A percentile compares a stretch with the other conserved stretches of the same genome.
Evolutionary conservation across 2,113 vertebrate species (phyloP).

Genomic region (Chinchilla lanigera): DNA sequence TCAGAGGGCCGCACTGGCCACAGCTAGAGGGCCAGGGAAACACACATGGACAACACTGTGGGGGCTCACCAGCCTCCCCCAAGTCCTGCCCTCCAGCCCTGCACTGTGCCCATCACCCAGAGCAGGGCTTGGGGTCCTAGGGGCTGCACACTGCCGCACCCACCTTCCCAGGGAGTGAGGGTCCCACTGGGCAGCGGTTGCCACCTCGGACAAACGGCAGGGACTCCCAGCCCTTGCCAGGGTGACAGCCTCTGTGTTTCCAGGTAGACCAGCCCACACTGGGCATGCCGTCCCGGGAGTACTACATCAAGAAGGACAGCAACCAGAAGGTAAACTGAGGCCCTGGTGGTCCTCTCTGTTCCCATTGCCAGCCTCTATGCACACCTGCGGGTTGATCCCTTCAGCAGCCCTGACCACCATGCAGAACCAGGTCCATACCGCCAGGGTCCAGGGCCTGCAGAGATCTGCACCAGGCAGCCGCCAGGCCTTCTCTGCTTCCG

Average conservation of each 20-base stretch:
- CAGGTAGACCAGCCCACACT: slow-evolving; percentile 97
- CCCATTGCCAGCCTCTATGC: not conserved
- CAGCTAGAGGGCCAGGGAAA: not conserved
- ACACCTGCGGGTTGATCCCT: not conserved
- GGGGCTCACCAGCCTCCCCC: not conserved
- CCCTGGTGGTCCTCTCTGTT: not conserved
- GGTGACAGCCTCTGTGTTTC: slow-evolving; percentile 43
- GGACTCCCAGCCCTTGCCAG: rapidly evolving
- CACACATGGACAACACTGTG: rapidly evolving
- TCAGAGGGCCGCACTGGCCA: not conserved
- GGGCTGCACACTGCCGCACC: too few species aligned
- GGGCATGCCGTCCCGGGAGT: slow-evolving; percentile 97
- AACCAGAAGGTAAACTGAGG: slow-evolving; percentile 90
- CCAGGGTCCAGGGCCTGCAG: too few species aligned
- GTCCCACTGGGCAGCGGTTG: not conserved
- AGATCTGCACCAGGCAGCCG: not conserved
- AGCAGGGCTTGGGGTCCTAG: not conserved
- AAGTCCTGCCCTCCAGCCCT: not conserved
- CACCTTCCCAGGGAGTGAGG: not conserved
- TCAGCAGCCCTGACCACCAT: not conserved
- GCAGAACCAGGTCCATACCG: rapidly evolving
- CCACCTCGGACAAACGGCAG: not conserved
- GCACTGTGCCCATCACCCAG: not conserved
- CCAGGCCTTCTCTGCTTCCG: not conserved
- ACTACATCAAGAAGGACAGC: slow-evolving; percentile 93